These are phyloP conservation scores for Phoenicopterus ruber DNA, from an alignment of 2,113 vertebrate species.

Conservation along the genomic window DNA sequence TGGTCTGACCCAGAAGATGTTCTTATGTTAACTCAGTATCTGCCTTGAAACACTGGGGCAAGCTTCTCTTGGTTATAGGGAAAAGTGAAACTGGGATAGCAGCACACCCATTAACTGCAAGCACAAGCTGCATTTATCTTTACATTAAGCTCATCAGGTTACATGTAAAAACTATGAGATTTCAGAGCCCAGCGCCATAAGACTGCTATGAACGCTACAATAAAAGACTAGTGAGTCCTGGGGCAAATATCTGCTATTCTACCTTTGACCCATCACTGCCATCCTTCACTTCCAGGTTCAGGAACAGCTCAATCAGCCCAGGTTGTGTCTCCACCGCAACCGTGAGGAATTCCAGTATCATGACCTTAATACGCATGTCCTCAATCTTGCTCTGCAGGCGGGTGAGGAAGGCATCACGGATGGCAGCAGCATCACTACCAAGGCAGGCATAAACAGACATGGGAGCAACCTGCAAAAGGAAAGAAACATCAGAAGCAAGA, in stretches of 20 bases:
- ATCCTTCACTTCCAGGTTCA: slow-evolving; percentile 92
- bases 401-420: slow-evolving; percentile 92
- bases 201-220: background rate
- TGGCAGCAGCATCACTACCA: slow-evolving; percentile 90
- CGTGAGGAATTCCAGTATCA: slow-evolving; percentile 96
- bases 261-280: slow-evolving; percentile 90
- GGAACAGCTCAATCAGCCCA: slow-evolving; percentile 95
- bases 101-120: background rate
- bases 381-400: slow-evolving; percentile 92
- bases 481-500: background rate
- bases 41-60: background rate
- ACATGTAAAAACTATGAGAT: background rate
- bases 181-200: background rate
- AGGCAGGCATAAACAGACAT: slow-evolving; percentile 98
- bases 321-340: slow-evolving; percentile 97
- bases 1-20: background rate
- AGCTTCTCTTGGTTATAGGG: background rate
- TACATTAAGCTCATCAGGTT: background rate
- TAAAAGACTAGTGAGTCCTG: background rate
- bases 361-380: slow-evolving; percentile 97
- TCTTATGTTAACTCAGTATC: background rate
- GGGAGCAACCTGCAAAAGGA: slow-evolving; percentile 84
- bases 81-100: background rate
- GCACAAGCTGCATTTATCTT: background rate
- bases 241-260: background rate